Evolutionary conservation across 2,888 invertebrate genomes (phyloP).

Genomic region (Morpho deidamia): DNA sequence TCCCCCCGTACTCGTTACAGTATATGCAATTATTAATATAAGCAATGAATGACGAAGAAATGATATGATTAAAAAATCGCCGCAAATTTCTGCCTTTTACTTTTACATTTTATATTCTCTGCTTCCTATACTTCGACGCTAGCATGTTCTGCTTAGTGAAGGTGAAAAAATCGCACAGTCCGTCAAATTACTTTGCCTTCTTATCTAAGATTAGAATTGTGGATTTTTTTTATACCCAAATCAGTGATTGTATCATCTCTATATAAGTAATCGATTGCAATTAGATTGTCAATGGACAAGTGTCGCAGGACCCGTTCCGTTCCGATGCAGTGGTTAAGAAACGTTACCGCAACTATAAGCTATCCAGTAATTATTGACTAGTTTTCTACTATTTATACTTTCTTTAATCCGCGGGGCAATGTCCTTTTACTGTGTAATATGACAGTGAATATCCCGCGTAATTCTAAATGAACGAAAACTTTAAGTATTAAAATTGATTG

Average conservation of each 20-base stretch:
- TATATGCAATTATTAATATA: too few relatives aligned
- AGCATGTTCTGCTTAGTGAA: too few relatives aligned
- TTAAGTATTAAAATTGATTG: background rate
- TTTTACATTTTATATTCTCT: too few relatives aligned
- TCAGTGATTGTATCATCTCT: slow-evolving; percentile 39
- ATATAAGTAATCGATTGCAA: slow-evolving; percentile 56
- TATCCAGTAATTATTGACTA: slow-evolving; percentile 42
- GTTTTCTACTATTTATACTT: slow-evolving; percentile 48
- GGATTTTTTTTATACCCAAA: background rate
- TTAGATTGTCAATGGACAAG: slow-evolving; percentile 74
- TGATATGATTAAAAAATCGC: too few relatives aligned
- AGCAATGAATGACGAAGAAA: too few relatives aligned
- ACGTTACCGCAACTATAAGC: slow-evolving; percentile 41
- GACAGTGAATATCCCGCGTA: background rate
- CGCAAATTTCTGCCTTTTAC: too few relatives aligned
- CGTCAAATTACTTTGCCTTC: too few relatives aligned
- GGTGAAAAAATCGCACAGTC: too few relatives aligned
- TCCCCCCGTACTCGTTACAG: too few relatives aligned
- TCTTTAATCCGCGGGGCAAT: slow-evolving; percentile 40
- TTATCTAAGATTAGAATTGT: too few relatives aligned
- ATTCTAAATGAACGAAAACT: background rate
- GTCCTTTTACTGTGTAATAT: slow-evolving; percentile 16
- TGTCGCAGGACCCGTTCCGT: slow-evolving; percentile 58
- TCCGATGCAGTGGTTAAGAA: slow-evolving; percentile 54
- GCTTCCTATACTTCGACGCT: too few relatives aligned